These are phyloP conservation scores for Solenopsis invicta DNA, from an alignment of 1,140 invertebrate species.

Conservation along the genomic window DNA sequence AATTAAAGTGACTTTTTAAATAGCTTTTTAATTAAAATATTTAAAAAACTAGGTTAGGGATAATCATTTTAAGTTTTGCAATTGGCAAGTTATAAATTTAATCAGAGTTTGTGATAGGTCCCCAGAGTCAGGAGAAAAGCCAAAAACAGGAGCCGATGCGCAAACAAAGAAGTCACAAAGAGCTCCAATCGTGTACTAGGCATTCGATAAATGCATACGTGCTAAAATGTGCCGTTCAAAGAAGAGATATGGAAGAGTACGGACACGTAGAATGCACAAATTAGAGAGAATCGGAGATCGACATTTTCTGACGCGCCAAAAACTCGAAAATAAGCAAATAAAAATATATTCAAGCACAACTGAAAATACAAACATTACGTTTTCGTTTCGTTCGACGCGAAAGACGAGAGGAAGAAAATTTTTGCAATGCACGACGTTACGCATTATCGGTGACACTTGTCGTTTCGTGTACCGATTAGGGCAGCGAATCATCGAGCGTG, in stretches of 20 bases:
- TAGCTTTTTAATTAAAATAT: no score
- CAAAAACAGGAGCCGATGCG: neutral
- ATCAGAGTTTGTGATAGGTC: neutral
- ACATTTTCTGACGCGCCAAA: no score
- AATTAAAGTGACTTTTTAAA: no score
- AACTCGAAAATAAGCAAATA: neutral
- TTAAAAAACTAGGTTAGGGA: no score
- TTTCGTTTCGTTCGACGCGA: neutral
- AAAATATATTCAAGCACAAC: neutral
- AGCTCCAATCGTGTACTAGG: neutral
- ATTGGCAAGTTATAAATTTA: no score
- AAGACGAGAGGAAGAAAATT: neutral
- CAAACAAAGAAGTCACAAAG: neutral
- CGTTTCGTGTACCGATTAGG: constrained; percentile 15
- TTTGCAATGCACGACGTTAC: neutral
- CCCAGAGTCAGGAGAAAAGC: neutral
- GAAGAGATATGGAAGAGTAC: neutral
- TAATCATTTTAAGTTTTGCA: no score
- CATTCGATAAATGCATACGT: constrained; percentile 16
- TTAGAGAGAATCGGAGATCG: neutral
- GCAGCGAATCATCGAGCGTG: neutral
- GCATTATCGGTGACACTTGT: constrained; percentile 34
- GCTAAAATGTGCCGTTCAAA: neutral
- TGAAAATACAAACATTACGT: neutral
- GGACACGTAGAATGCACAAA: neutral